These are phyloP conservation scores for Agrotis segetum DNA, from an alignment of 2,888 invertebrate species.

Conservation along the genomic window DNA sequence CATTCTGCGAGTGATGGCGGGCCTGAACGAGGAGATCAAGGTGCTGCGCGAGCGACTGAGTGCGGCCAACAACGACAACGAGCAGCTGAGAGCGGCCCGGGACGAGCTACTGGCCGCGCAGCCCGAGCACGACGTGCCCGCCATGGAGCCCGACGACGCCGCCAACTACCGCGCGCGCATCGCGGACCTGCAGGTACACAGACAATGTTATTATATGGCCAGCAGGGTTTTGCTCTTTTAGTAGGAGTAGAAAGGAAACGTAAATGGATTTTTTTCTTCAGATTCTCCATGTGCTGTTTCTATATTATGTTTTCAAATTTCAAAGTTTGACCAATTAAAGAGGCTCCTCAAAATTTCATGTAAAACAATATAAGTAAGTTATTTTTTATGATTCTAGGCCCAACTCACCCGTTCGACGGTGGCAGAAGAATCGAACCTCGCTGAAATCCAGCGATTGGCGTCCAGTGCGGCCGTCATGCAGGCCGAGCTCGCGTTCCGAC, in stretches of 20 bases:
- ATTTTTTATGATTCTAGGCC: constrained; percentile 72
- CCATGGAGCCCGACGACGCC: constrained; percentile 74
- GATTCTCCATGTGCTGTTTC: neutral
- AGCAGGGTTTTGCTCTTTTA: neutral
- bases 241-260: no score
- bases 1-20: constrained; percentile 86
- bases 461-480: constrained; percentile 88
- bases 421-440: constrained; percentile 90
- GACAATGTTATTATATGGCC: neutral
- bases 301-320: neutral
- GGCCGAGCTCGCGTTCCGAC: constrained; percentile 91
- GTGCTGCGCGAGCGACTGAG: constrained; percentile 81
- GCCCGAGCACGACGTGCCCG: constrained; percentile 70
- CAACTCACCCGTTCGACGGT: constrained; percentile 85
- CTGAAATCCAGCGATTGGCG: constrained; percentile 90
- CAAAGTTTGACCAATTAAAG: neutral
- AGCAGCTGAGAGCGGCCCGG: constrained; percentile 80
- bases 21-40: constrained; percentile 87
- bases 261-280: no score
- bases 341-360: neutral
- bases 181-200: constrained; percentile 82
- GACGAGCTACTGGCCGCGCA: constrained; percentile 85
- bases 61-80: constrained; percentile 76
- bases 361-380: neutral
- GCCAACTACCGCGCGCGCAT: constrained; percentile 76